Evolutionary conservation across 2,888 invertebrate genomes (phyloP).

Genomic region (Drosophila paranaensis): DNA sequence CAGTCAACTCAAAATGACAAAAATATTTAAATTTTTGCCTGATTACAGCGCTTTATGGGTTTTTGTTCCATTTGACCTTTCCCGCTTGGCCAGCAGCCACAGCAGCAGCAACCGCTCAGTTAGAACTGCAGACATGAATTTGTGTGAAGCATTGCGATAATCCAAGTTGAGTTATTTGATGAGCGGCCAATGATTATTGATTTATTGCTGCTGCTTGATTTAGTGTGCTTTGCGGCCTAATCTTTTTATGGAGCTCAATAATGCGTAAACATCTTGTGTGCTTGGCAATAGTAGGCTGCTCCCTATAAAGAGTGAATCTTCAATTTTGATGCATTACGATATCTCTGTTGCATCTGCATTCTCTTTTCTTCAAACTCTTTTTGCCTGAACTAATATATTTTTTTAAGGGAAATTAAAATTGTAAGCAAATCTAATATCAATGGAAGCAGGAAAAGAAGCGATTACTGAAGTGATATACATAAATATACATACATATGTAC

Average conservation of each 20-base stretch:
- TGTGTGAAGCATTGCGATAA: conserved; percentile 30
- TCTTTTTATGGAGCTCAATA: conserved; percentile 15
- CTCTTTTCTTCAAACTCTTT: neutral
- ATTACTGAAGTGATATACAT: too few relatives aligned
- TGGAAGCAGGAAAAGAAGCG: too few relatives aligned
- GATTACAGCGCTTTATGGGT: conserved; percentile 59
- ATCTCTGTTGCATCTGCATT: neutral
- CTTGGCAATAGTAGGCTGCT: neutral
- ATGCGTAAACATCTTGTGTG: neutral
- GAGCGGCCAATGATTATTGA: conserved; percentile 30
- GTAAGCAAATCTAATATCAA: neutral
- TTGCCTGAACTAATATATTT: neutral
- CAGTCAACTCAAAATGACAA: conserved; percentile 52
- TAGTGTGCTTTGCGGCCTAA: conserved; percentile 11
- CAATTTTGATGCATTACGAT: neutral
- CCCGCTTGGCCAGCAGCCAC: conserved; percentile 15
- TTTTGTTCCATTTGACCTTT: conserved; percentile 53
- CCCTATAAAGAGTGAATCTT: neutral
- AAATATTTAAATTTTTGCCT: conserved; percentile 70
- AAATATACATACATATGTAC: too few relatives aligned
- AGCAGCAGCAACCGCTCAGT: neutral
- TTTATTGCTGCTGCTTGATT: conserved; percentile 31
- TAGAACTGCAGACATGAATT: conserved; percentile 34
- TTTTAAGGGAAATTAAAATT: neutral
- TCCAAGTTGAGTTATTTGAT: conserved; percentile 46